A percentile compares a stretch with the other conserved stretches of the same genome.
Conservation (phyloP, 64 coral and sea anemone species). For the Catalaphyllia jardinei region DNA sequence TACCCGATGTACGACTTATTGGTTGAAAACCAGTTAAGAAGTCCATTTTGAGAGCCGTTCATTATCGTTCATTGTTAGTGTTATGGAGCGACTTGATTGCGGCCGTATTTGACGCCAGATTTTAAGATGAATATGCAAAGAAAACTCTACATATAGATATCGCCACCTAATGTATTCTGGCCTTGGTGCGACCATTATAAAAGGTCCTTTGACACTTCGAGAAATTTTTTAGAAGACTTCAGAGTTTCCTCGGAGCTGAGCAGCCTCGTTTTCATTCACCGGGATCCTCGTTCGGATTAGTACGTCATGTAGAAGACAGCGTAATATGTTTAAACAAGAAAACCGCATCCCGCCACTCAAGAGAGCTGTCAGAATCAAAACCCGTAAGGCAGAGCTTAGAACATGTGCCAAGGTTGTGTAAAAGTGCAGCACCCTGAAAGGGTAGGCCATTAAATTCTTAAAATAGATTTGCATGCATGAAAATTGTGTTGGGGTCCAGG, state of each 20-base stretch:
- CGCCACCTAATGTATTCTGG: constrained; percentile 13
- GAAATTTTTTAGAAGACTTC: constrained; percentile 18
- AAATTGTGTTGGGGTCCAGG: neutral
- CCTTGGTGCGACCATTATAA: neutral
- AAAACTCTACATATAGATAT: neutral
- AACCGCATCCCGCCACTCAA: neutral
- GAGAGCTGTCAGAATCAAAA: neutral
- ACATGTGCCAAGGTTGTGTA: constrained; percentile 86
- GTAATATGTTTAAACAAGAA: neutral
- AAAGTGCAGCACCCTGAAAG: constrained; percentile 78
- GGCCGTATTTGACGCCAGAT: neutral
- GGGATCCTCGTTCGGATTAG: neutral
- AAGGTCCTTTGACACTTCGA: neutral
- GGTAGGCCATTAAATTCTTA: constrained; percentile 33
- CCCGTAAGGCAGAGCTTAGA: neutral
- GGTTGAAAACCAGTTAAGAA: constrained; percentile 19
- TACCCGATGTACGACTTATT: constrained; percentile 29
- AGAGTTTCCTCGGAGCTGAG: constrained; percentile 4
- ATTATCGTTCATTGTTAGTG: neutral
- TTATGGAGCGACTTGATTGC: neutral
- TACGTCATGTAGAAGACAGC: neutral
- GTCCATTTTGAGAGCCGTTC: constrained; percentile 8
- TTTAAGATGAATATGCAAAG: neutral
- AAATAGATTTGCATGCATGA: neutral
- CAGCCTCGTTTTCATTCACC: neutral